phyloP scores from a whole-genome alignment of 2,113 vertebrate genomes.

The Cichladusa arquata region DNA sequence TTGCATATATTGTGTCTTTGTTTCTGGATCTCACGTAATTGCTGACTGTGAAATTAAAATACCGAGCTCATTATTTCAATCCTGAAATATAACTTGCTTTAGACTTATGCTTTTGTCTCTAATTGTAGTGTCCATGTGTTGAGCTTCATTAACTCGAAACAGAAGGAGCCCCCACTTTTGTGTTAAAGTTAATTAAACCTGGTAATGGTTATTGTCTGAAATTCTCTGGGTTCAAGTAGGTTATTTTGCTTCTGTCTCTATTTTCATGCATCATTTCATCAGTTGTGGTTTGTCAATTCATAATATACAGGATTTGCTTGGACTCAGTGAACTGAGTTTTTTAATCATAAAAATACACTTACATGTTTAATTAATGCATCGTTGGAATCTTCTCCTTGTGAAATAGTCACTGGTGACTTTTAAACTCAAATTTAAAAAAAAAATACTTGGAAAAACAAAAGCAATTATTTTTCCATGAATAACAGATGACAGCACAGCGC shows the following conservation, averaged over 20 bases:
- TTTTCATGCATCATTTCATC: constrained; percentile 51
- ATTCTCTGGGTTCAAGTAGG: constrained; percentile 47
- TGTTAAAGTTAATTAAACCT: constrained; percentile 79
- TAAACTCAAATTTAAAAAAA: not conserved
- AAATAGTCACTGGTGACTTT: not conserved
- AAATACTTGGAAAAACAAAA: not conserved
- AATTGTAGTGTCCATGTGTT: constrained; percentile 62
- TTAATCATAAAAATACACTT: not conserved
- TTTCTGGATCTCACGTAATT: constrained; percentile 27
- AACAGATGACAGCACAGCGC: not conserved
- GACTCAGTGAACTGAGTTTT: not conserved
- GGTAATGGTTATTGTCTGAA: constrained; percentile 73
- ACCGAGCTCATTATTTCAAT: constrained; percentile 45
- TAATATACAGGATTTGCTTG: not conserved
- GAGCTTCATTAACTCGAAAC: constrained; percentile 72
- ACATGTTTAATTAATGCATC: not conserved
- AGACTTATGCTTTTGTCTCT: constrained; percentile 64
- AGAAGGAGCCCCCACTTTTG: constrained; percentile 65
- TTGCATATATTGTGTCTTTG: constrained; percentile 1
- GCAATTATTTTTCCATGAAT: not conserved
- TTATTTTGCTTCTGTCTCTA: constrained; percentile 37
- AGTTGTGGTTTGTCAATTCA: not conserved
- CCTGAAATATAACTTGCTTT: constrained; percentile 28
- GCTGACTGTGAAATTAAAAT: constrained; percentile 42
- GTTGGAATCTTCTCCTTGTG: not conserved